Evolutionary conservation across 1,140 invertebrate species (phyloP), one percentile per base, ranked within the genome.

Genomic region (Listronotus bonariensis): DNA sequence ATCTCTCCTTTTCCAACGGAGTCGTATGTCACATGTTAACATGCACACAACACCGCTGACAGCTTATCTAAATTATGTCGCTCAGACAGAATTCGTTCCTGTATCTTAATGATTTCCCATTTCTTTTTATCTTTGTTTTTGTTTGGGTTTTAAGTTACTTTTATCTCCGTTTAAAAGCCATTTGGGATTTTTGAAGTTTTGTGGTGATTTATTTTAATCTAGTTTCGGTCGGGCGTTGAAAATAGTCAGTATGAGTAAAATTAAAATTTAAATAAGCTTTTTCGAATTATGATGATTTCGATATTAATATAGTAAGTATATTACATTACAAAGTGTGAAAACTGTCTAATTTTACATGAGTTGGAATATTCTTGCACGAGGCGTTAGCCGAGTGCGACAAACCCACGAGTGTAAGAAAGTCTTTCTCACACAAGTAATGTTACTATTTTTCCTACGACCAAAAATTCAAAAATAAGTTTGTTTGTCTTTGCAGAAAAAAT

Each of bases 31-130:
- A 38, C 46, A 53, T 62, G 59, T 62, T 53, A 62, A 62, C 59
- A 53, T 60, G 20, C 20, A 17, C 59, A 54, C 59, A 41, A 49
- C 51, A 15, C 18, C 49, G 59, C 18, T 45, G 59, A 62, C 59
- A 62, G 59, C 59, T 53, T 53, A 62, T 62, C 59, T 62, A 62
- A 62, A 62, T 62, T 62, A 62, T 54, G 59, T 62, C 51, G 48
- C 59, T 42, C 15, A 8, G 15, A 26, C 17, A 38, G 59, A 62
- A 62, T 62, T 10, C 40, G 40, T 54, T 43, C 36, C 59, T 52
- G 48, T 62, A 62, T 62, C 59, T 54, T 62, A 62, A 62, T 52
- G 59, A 62, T 62, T 53, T 45, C 49, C 40, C 45, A 42, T 51
- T 51, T 11, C 59, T 62, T 62, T 62, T 62, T 62, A 62, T 62